Evolutionary conservation across 1,140 invertebrate species (phyloP).

Genomic region (Heliconius melpomene): DNA sequence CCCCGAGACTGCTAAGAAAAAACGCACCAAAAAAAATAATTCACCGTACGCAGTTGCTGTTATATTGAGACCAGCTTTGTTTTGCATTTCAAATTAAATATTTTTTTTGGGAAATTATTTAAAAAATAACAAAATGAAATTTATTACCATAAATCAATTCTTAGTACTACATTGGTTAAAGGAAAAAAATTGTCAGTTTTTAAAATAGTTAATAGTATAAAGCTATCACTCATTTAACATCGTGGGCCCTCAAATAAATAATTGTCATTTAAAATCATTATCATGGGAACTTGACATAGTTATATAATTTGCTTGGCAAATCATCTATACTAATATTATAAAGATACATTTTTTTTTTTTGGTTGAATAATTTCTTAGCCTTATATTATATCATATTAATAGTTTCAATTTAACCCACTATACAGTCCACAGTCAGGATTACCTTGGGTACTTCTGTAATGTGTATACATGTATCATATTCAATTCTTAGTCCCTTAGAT

Average conservation of each 20-base stretch:
- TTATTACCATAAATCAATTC: too few species aligned
- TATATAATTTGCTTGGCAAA: neutral
- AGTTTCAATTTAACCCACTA: too few species aligned
- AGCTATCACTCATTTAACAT: neutral
- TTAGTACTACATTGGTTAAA: too few species aligned
- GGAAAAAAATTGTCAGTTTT: too few species aligned
- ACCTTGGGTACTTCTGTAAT: too few species aligned
- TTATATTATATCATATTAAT: too few species aligned
- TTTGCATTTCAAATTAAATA: neutral
- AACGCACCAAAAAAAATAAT: conserved; percentile 28
- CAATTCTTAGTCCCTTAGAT: too few species aligned
- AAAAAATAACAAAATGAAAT: neutral
- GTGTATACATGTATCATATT: too few species aligned
- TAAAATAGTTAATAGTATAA: too few species aligned
- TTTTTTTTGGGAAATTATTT: neutral
- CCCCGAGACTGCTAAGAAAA: conserved; percentile 34
- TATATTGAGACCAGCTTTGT: conserved; percentile 12
- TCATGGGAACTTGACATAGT: neutral
- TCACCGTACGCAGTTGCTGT: conserved; percentile 33
- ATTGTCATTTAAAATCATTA: neutral
- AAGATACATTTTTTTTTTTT: too few species aligned
- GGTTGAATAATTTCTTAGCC: too few species aligned
- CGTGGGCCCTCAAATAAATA: neutral
- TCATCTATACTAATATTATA: neutral
- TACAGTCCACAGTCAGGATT: too few species aligned